These are phyloP conservation scores for Diabrotica virgifera DNA, from an alignment of 1,140 invertebrate species.

Conservation along the genomic window DNA sequence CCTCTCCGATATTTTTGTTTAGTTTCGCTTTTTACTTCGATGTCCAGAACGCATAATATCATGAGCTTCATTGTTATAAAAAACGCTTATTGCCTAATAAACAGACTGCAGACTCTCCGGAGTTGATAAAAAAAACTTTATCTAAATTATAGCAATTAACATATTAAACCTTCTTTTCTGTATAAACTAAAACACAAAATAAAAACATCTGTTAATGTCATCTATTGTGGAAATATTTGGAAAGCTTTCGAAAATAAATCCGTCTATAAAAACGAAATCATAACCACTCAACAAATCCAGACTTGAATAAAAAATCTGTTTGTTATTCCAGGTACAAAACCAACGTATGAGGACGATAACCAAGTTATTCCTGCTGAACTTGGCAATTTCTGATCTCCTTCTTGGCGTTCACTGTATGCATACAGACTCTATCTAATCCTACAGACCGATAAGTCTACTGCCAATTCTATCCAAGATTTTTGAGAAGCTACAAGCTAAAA, in stretches of 20 bases:
- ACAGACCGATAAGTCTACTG: too few relatives aligned
- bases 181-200: neutral
- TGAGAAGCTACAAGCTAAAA: too few relatives aligned
- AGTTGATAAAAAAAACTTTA: too few relatives aligned
- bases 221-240: neutral
- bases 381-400: constrained; percentile 59
- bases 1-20: too few relatives aligned
- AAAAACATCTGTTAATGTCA: neutral
- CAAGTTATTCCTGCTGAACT: constrained; percentile 62
- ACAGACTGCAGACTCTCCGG: too few relatives aligned
- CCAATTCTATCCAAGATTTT: too few relatives aligned
- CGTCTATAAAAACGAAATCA: neutral
- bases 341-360: constrained; percentile 65
- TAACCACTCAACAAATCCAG: neutral
- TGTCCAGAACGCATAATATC: too few relatives aligned
- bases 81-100: too few relatives aligned
- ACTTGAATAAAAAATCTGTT: neutral
- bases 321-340: constrained; percentile 51
- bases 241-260: neutral
- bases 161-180: neutral
- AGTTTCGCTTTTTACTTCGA: too few relatives aligned
- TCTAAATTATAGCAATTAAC: too few relatives aligned
- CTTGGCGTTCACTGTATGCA: constrained; percentile 63
- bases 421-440: too few relatives aligned
- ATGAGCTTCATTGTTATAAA: too few relatives aligned